These are phyloP conservation scores for Holacanthella duospinosa DNA, from an alignment of 2,888 invertebrate species.

Conservation along the genomic window DNA sequence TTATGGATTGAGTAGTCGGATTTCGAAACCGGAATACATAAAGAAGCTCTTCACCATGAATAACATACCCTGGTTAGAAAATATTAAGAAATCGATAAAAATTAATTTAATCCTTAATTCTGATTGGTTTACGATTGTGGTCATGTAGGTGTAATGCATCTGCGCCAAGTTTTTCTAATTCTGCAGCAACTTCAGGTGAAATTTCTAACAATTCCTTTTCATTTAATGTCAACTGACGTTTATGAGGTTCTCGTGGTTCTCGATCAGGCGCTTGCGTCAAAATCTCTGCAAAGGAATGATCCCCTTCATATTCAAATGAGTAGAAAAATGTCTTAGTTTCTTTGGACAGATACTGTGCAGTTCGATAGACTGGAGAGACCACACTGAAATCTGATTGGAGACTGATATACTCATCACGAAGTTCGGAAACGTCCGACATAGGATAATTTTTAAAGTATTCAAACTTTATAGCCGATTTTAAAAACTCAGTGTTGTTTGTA, in stretches of 20 bases:
- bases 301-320: conserved; percentile 30
- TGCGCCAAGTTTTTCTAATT: neutral
- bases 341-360: conserved; percentile 23
- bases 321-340: conserved; percentile 24
- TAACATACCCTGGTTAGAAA: conserved; percentile 15
- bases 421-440: conserved; percentile 25
- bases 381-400: conserved; percentile 30
- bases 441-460: conserved; percentile 29
- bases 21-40: conserved; percentile 29
- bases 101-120: neutral
- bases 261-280: conserved; percentile 16
- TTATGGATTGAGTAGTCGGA: conserved; percentile 22
- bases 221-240: neutral
- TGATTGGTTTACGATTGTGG: neutral
- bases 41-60: conserved; percentile 30
- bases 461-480: conserved; percentile 25
- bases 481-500: conserved; percentile 22
- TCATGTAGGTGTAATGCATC: neutral
- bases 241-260: neutral
- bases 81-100: neutral
- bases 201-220: neutral
- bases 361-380: conserved; percentile 25
- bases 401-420: conserved; percentile 27
- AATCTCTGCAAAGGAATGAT: conserved; percentile 23
- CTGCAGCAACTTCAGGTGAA: conserved; percentile 7